These are phyloP conservation scores for Nicator chloris DNA, from an alignment of 2,113 vertebrate genomes.

Conservation along the genomic window DNA sequence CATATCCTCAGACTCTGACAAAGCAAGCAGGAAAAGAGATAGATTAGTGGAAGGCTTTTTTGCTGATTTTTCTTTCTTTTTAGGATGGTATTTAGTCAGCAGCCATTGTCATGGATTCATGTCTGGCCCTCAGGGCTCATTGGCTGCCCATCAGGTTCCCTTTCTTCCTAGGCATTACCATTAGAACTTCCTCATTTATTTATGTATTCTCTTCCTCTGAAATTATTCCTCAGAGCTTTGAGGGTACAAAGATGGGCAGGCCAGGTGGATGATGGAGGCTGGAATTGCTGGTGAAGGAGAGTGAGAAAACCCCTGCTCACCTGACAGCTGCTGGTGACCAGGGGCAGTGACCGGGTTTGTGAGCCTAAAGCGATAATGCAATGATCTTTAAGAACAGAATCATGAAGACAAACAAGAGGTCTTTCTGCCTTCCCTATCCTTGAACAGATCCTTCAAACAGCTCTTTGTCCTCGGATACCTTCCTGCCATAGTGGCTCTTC, in stretches of 20 bases:
- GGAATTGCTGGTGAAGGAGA: background rate
- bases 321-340: background rate
- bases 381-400: background rate
- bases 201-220: background rate
- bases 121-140: background rate
- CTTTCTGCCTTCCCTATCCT: background rate
- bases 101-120: rapidly evolving
- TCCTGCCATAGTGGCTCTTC: background rate
- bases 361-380: rapidly evolving
- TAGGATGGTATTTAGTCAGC: background rate
- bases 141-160: background rate
- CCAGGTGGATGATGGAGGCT: rapidly evolving
- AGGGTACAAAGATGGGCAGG: background rate
- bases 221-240: background rate
- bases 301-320: background rate
- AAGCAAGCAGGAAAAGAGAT: conserved; percentile 12
- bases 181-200: background rate
- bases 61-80: background rate
- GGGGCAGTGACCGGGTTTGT: background rate
- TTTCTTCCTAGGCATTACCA: background rate
- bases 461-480: background rate
- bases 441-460: background rate
- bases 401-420: background rate
- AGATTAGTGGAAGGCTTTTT: background rate
- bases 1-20: background rate